Evolutionary conservation across 2,888 invertebrate species (phyloP).

Genomic region (Onchidella celtica): DNA sequence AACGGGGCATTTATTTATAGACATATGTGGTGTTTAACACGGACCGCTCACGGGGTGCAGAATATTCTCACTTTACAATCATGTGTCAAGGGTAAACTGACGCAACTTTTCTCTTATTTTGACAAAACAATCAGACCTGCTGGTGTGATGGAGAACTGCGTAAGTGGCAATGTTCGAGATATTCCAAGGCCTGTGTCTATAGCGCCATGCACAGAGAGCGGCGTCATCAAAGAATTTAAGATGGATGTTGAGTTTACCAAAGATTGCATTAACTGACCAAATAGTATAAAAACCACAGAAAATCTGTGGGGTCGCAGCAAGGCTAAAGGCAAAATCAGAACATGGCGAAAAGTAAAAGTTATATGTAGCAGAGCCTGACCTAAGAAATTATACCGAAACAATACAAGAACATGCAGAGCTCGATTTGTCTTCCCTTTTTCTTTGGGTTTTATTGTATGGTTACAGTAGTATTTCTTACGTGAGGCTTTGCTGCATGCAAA

Average conservation of each 20-base stretch:
- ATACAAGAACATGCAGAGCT: too few relatives aligned
- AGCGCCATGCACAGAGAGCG: neutral
- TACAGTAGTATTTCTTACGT: too few relatives aligned
- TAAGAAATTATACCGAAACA: too few relatives aligned
- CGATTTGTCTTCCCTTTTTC: too few relatives aligned
- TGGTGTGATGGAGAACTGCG: neutral
- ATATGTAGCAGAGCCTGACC: too few relatives aligned
- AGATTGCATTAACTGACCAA: slow-evolving; percentile 13
- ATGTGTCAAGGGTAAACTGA: slow-evolving; percentile 8
- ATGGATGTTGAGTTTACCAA: slow-evolving; percentile 20
- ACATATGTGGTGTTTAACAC: slow-evolving; percentile 31
- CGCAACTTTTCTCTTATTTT: slow-evolving; percentile 1
- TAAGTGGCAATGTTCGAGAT: neutral
- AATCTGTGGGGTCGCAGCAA: too few relatives aligned
- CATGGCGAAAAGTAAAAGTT: too few relatives aligned
- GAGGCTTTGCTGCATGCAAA: too few relatives aligned
- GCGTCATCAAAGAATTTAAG: slow-evolving; percentile 3
- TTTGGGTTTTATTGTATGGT: too few relatives aligned
- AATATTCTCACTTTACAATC: neutral
- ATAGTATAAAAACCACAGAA: too few relatives aligned
- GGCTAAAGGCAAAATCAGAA: too few relatives aligned
- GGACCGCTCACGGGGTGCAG: neutral
- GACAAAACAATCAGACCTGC: neutral
- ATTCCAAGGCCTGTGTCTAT: neutral
- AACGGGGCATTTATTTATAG: slow-evolving; percentile 25